Evolutionary conservation across 2,888 invertebrate genomes (phyloP), one percentile per base, ranked within the genome.

Genomic region (Vandiemenella viatica): DNA sequence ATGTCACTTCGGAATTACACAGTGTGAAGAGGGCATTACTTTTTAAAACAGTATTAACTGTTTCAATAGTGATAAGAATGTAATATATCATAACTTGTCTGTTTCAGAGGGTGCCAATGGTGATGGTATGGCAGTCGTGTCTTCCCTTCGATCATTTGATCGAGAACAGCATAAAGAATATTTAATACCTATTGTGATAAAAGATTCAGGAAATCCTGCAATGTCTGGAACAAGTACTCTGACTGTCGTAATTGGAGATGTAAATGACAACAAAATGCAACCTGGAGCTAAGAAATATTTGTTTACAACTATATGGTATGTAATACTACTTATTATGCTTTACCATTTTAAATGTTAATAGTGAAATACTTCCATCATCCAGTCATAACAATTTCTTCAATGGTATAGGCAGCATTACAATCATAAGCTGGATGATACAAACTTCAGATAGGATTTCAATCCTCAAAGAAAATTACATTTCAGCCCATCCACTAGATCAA

Each of bases 261-360:
- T 89, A 18, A 98, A 98, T 66, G 97, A 97, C 65, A 96, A 97
- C 67, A 90, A 92, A 70, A 98, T 97, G 91, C 89, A 89, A 63
- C 91, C 96, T 0, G 98, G 97, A 1, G 84, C 88, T 4, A 97
- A 97, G 72, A 93, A 56, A 92, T 98, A 61, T 87, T 93, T 63
- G 92, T 96, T 2, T 97, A 97, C 68, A 96, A 93, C 68, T 98
- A 97, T 60, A 75, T 76, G 64, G 80, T 72, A 59, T 58, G 40
- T 16, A 40, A 40, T 40, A 13, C 5, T 13, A 40, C n/a, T 16
- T 40, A 1, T 1, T 40, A 13, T 40, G 17, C 13, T 17, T 16
- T 40, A 40, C 13, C 15, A 22, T 45, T 7, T n/a, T 15, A 17
- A 21, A n/a, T 32, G 32, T 21, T 37, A 10, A 23, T 6, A 19